Conservation (phyloP, 2,797 vertebrate genomes). For the Fratercula arctica region DNA sequence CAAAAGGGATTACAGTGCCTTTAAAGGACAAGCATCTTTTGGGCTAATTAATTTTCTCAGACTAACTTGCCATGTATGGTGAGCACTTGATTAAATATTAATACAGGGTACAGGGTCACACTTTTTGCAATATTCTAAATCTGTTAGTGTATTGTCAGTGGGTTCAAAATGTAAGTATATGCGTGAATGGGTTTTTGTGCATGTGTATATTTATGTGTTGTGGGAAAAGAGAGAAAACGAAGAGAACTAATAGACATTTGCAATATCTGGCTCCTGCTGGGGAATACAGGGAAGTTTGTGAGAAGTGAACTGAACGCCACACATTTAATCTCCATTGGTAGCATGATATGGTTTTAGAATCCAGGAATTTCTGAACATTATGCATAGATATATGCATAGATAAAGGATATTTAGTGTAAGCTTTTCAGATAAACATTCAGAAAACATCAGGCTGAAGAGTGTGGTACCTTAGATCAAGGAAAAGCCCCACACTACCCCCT, state of each 20-base stretch:
- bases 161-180: background rate
- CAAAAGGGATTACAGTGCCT: constrained; percentile 66
- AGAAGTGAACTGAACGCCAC: background rate
- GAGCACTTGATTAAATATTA: constrained; percentile 60
- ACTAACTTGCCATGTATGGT: constrained; percentile 12
- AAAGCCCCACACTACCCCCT: constrained; percentile 78
- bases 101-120: background rate
- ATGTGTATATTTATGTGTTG: background rate
- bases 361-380: constrained; percentile 23
- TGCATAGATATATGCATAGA: constrained; percentile 1
- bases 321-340: background rate
- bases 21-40: constrained; percentile 66
- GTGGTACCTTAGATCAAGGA: constrained; percentile 75
- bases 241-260: background rate
- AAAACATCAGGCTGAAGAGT: constrained; percentile 67
- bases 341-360: background rate
- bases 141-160: background rate
- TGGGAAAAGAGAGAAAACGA: constrained; percentile 1
- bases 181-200: background rate
- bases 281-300: background rate
- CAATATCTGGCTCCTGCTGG: background rate
- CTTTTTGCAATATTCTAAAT: constrained; percentile 36
- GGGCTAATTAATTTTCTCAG: constrained; percentile 63
- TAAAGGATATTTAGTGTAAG: constrained; percentile 28
- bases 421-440: constrained; percentile 48